Base-by-base conservation (phyloP, 92 coral and sea anemone genomes). In the Palythoa grandiflora region DNA sequence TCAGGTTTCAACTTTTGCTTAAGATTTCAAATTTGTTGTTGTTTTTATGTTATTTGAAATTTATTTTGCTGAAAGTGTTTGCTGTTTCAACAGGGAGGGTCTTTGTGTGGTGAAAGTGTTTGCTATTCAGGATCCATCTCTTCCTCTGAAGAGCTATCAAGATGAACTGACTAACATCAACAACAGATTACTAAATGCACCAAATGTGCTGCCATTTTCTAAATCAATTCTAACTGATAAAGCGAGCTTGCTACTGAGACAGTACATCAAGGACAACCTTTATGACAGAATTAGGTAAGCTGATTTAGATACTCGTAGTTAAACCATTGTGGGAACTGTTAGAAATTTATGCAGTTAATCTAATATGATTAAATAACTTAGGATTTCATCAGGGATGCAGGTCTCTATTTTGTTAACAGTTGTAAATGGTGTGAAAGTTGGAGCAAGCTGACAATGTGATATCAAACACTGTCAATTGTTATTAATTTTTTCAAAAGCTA, bases 51-150 rank as follows among this genome's bases (percentile, higher is more conserved):
- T 3, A 70, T 35, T 35, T 8, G 28, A 35, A 70, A 5, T 37
- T 8, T 14, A 2, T 70, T 70, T 28, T 16, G 17, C 36, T 70
- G 48, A 28, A 28, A 10, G 19, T 73, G 13, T 5, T 70, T 53
- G 65, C 5, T 74, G 28, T 80, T 19, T 72, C 68, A 75, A 78
- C 66, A 96, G 99, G 91, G 99, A 96, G 83, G 99, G 99, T 6
- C 87, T 96, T 21, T 96, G 99, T 93, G 99, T 96, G 38, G 99
- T 96, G 63, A 96, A 96, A 85, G 99, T 96, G 20, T 96, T 96
- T 93, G 99, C 99, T 38, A 93, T 95, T 89, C 99, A 97, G 91
- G 99, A 97, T 75, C 99, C 98, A 0, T 97, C 99, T 5, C 94
- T 97, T 59, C 98, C 99, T 1, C 75, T 97, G 72, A 93, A 95